phyloP scores from a whole-genome alignment of 2,888 invertebrate genomes.

The Petrolisthes manimaculis region DNA sequence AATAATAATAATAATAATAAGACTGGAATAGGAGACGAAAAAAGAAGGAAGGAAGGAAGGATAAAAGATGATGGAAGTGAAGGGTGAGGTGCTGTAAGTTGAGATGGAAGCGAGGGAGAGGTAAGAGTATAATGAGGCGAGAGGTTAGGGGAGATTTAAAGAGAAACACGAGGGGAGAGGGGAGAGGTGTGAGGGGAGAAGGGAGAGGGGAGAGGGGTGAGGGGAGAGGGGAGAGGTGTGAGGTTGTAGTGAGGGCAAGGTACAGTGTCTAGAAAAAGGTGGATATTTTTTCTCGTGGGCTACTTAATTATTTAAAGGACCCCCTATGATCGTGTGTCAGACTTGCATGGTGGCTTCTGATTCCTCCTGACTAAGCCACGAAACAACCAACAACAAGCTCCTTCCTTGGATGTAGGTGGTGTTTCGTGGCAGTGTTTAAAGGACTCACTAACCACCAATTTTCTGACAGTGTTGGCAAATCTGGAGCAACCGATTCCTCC shows the following conservation, averaged over 20 bases:
- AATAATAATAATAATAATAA: no score
- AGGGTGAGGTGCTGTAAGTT: background rate
- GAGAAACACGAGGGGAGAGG: background rate
- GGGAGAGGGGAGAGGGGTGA: background rate
- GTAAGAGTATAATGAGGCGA: background rate
- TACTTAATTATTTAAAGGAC: no score
- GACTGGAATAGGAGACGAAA: background rate
- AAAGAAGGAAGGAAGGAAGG: background rate
- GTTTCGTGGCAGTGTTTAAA: no score
- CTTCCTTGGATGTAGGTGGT: no score
- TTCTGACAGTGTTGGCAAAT: no score
- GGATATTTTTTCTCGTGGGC: no score
- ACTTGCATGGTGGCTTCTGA: no score
- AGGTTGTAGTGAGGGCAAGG: background rate
- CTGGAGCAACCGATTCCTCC: no score
- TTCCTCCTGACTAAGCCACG: no score
- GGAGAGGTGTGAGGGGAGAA: background rate
- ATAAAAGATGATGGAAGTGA: background rate
- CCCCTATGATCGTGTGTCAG: no score
- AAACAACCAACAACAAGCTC: no score
- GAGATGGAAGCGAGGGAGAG: background rate
- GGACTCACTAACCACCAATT: no score
- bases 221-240: background rate
- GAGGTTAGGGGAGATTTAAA: background rate
- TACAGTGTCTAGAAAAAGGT: background rate